Evolutionary conservation across 2,113 vertebrate genomes (phyloP).

Genomic region (Melozone crissalis): DNA sequence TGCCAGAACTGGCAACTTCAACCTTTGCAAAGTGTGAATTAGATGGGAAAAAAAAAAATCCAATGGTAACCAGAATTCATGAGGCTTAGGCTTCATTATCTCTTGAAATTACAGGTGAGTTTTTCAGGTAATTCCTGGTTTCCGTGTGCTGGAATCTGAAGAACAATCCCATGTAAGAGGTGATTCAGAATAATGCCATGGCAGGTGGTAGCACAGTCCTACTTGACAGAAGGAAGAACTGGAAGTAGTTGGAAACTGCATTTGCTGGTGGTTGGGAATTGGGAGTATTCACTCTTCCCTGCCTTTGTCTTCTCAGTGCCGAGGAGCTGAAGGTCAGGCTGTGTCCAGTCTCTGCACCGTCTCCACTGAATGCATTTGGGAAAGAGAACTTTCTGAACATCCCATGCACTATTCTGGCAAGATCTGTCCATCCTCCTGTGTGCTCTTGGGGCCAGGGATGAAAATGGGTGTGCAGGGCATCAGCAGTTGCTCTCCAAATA

Average conservation of each 20-base stretch:
- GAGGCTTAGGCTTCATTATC: not conserved
- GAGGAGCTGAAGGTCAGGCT: not conserved
- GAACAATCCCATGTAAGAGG: not conserved
- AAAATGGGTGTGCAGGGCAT: fast-evolving
- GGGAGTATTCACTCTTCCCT: not conserved
- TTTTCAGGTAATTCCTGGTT: not conserved
- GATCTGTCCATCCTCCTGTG: not conserved
- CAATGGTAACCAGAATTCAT: not conserved
- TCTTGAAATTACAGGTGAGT: not conserved
- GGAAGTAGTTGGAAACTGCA: not conserved
- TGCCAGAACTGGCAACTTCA: not conserved
- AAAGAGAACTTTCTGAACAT: not conserved
- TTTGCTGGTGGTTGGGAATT: not conserved
- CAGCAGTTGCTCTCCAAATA: not conserved
- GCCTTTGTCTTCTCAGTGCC: not conserved
- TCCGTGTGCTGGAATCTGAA: not conserved
- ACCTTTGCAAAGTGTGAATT: not conserved
- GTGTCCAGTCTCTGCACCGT: not conserved
- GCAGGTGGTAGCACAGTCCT: not conserved
- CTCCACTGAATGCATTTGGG: fast-evolving
- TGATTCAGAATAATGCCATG: not conserved
- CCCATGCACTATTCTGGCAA: not conserved
- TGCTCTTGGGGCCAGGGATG: not conserved
- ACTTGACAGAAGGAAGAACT: not conserved
- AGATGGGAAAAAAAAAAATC: not conserved